Percentiles rank a stretch among this genome's conserved stretches.
Evolutionary conservation across 2,888 invertebrate species (phyloP).

Genomic region (Parascotia fuliginaria): DNA sequence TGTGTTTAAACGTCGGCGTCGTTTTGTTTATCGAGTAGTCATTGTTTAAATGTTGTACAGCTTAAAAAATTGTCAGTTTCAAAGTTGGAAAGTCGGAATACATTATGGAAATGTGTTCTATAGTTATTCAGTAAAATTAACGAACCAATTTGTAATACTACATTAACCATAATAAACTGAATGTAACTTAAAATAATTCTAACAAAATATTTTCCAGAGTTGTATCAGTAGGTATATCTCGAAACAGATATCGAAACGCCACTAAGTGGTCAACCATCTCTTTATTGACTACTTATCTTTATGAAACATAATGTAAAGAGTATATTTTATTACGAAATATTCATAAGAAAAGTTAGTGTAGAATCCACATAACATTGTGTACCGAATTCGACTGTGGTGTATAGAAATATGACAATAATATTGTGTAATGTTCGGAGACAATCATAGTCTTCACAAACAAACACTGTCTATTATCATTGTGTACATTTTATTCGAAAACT

Average conservation of each 20-base stretch:
- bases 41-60: conserved; percentile 6
- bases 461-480: neutral
- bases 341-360: conserved; percentile 36
- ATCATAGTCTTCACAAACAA: neutral
- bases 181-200: neutral
- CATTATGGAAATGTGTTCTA: conserved; percentile 25
- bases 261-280: conserved; percentile 27
- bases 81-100: conserved; percentile 21
- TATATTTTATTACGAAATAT: conserved; percentile 51
- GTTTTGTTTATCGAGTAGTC: conserved; percentile 17
- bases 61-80: conserved; percentile 17
- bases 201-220: neutral
- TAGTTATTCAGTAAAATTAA: conserved; percentile 11
- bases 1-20: conserved; percentile 2
- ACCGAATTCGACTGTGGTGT: conserved; percentile 29
- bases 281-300: conserved; percentile 34
- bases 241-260: conserved; percentile 21
- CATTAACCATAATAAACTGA: neutral
- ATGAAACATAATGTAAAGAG: conserved; percentile 39
- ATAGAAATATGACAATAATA: conserved; percentile 47
- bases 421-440: conserved; percentile 4
- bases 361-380: conserved; percentile 29
- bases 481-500: conserved; percentile 1
- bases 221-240: conserved; percentile 14
- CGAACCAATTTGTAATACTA: neutral